phyloP scores from a whole-genome alignment of 2,113 vertebrate genomes.

The Pycnonotus jocosus region DNA sequence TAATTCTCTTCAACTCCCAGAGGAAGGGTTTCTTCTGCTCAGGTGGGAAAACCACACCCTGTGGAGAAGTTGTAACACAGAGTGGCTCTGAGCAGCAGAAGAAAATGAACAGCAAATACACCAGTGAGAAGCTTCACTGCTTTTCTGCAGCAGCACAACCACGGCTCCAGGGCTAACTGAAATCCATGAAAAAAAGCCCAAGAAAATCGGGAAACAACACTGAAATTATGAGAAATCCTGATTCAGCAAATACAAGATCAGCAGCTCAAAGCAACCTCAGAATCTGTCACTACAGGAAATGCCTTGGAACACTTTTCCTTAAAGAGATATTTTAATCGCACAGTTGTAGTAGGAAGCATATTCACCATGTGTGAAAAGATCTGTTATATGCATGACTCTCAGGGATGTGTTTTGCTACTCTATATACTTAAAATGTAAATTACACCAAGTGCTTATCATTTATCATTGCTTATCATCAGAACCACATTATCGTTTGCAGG shows the following conservation, averaged over 20 bases:
- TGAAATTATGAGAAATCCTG: not conserved
- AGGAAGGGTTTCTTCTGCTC: not conserved
- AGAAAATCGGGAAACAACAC: not conserved
- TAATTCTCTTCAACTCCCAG: not conserved
- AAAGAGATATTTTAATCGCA: not conserved
- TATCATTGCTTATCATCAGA: not conserved
- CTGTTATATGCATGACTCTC: not conserved
- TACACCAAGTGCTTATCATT: not conserved
- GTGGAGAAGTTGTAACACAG: not conserved
- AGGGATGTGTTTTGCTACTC: not conserved
- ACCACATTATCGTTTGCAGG: not conserved
- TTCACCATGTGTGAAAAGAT: not conserved
- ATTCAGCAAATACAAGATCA: not conserved
- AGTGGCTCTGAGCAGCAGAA: not conserved
- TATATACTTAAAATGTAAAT: not conserved
- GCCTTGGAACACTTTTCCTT: not conserved
- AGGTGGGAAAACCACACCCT: not conserved
- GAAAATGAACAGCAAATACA: not conserved
- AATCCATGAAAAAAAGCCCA: not conserved
- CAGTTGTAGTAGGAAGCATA: accelerated
- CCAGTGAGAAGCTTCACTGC: not conserved
- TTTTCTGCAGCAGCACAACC: not conserved
- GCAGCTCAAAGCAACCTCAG: not conserved
- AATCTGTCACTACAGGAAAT: not conserved
- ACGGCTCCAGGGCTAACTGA: not conserved